Evolutionary conservation across 2,888 invertebrate genomes (phyloP), one percentile per base, ranked within the genome.

Genomic region (Bugulina stolonifera): DNA sequence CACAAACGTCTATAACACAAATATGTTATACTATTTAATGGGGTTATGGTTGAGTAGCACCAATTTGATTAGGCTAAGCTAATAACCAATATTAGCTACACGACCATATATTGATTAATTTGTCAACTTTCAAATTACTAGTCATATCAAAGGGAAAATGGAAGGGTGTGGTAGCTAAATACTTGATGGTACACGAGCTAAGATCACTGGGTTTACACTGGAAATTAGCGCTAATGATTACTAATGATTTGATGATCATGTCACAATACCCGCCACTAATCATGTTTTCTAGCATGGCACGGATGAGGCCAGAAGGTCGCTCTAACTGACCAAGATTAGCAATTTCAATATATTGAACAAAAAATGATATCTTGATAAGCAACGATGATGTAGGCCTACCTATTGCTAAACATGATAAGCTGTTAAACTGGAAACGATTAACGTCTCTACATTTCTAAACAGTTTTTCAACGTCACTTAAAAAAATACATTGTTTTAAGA

Each of bases 61-160:
- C 43, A 10, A 43, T 43, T 5, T 43, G 5, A 43, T 18, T 55
- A 55, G 22, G 52, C 52, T 22, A 52, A 52, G 52, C 52, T 52
- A 52, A 52, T 52, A 55, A 55, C 18, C 23, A 55, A 23, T 55
- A 55, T 18, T 55, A 23, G 25, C 55, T 25, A 55, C 22, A 14
- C 52, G 22, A 22, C 10, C 10, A 22, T 25, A 18, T 64, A 64
- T 32, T 64, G 29, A 64, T 22, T 64, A 27, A 32, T 64, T 34
- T 64, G 64, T 32, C 25, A 64, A 32, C 32, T 64, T 25, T 64
- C n/a, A 64, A 64, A 27, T 64, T 64, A 27, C 32, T 34, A 18
- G 14, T 29, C 22, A 64, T 18, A 14, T 64, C 18, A 29, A 64
- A 64, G 32, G 32, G 32, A 10, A 32, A 18, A 18, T 18, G 64